These are phyloP conservation scores for Drosophila neocordata DNA, from an alignment of 1,140 invertebrate species.

Conservation along the genomic window DNA sequence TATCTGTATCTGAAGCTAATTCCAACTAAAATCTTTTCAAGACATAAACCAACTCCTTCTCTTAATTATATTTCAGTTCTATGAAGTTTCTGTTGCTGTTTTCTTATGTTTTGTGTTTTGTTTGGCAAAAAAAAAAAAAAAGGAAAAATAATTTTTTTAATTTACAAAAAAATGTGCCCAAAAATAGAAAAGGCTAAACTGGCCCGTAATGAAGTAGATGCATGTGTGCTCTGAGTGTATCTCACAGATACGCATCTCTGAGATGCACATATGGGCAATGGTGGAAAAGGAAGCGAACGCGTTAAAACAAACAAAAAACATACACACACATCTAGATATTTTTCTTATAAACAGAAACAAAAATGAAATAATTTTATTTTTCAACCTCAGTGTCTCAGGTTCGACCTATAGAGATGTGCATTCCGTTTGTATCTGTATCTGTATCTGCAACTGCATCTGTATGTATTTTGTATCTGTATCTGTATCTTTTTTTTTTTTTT, in stretches of 20 bases:
- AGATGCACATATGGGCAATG: conserved; percentile 39
- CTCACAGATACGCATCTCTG: conserved; percentile 70
- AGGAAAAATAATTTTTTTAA: conserved; percentile 59
- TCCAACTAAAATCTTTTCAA: not conserved
- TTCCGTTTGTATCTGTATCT: not conserved
- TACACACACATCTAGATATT: conserved; percentile 33
- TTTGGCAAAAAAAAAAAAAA: too few species aligned
- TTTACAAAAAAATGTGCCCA: conserved; percentile 64
- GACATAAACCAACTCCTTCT: too few species aligned
- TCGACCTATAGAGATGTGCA: too few species aligned
- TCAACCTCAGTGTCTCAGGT: conserved; percentile 22
- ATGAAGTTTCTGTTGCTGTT: too few species aligned
- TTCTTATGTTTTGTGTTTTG: too few species aligned
- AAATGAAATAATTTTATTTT: conserved; percentile 73
- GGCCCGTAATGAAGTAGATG: conserved; percentile 16
- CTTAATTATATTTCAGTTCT: conserved; percentile 46
- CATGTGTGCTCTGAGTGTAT: too few species aligned
- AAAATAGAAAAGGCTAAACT: conserved; percentile 56
- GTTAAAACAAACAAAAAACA: conserved; percentile 80
- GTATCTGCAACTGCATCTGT: too few species aligned
- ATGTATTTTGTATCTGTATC: not conserved
- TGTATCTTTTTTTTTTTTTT: conserved; percentile 26
- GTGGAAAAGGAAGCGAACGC: conserved; percentile 63
- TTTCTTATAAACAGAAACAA: conserved; percentile 76
- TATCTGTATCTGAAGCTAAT: conserved; percentile 19